Percentiles rank a stretch among this genome's conserved stretches.
phyloP scores from a whole-genome alignment of 2,113 vertebrate genomes.

The Pterocles orientalis region DNA sequence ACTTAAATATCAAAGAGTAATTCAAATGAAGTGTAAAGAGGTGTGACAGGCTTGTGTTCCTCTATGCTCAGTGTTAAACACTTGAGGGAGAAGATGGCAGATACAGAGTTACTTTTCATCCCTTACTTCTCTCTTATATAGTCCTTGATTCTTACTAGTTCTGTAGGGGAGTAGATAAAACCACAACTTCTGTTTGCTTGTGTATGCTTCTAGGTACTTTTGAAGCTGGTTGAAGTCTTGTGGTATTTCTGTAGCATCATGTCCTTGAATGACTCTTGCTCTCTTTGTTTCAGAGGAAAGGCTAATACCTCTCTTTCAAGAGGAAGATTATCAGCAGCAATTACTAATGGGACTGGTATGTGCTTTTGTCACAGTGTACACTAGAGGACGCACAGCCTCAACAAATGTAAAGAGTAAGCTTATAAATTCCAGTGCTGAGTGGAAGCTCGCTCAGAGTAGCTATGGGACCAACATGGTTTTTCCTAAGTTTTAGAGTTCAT shows the following conservation, averaged over 20 bases:
- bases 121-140: neutral
- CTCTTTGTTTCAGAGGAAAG: constrained; percentile 81
- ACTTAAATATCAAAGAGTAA: neutral
- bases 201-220: neutral
- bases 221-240: neutral
- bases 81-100: neutral
- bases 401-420: neutral
- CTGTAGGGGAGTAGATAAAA: neutral
- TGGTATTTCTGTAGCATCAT: neutral
- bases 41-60: neutral
- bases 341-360: constrained; percentile 90
- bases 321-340: constrained; percentile 89
- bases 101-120: neutral
- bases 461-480: neutral
- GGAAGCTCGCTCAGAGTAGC: neutral
- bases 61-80: neutral
- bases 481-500: neutral
- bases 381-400: neutral
- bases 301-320: constrained; percentile 87
- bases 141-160: neutral
- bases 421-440: neutral
- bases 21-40: neutral
- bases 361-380: neutral
- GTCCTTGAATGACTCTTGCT: neutral
- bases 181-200: neutral